phyloP scores from a whole-genome alignment of 53 echinoderm and acorn worm genomes.

The Hippasteria phrygiana region DNA sequence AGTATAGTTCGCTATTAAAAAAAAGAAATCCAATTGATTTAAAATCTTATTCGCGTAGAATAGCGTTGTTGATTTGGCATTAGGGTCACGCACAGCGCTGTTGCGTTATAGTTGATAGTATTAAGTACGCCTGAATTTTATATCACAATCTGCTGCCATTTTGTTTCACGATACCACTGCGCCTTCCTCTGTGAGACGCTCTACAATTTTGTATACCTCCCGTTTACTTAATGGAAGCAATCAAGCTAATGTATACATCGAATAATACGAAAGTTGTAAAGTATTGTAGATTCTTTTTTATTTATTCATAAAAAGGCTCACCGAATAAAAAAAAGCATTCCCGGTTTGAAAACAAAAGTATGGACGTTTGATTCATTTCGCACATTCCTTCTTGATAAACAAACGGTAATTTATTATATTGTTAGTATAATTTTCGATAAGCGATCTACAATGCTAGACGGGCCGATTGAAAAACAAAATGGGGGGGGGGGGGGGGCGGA shows the following conservation, averaged over 20 bases:
- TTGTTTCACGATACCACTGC: no score
- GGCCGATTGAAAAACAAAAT: no score
- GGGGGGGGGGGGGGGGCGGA: no score
- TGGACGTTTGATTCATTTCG: background rate
- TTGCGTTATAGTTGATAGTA: no score
- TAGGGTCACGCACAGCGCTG: background rate
- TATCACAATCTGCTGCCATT: no score
- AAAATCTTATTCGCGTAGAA: background rate
- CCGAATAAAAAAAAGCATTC: conserved; percentile 36
- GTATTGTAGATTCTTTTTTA: background rate
- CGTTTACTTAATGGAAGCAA: no score
- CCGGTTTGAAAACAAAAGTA: background rate
- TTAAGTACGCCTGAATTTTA: no score
- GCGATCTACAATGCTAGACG: no score
- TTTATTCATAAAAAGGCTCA: conserved; percentile 28
- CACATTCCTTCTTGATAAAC: background rate
- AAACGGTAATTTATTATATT: no score
- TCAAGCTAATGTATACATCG: background rate
- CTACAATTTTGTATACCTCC: no score
- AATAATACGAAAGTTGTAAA: background rate
- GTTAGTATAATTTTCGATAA: no score
- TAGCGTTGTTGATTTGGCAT: background rate
- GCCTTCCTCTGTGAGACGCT: no score
- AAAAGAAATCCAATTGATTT: background rate
- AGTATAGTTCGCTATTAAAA: background rate